These are phyloP conservation scores for Cnemophilus loriae DNA, from an alignment of 2,113 vertebrate species.

Conservation along the genomic window DNA sequence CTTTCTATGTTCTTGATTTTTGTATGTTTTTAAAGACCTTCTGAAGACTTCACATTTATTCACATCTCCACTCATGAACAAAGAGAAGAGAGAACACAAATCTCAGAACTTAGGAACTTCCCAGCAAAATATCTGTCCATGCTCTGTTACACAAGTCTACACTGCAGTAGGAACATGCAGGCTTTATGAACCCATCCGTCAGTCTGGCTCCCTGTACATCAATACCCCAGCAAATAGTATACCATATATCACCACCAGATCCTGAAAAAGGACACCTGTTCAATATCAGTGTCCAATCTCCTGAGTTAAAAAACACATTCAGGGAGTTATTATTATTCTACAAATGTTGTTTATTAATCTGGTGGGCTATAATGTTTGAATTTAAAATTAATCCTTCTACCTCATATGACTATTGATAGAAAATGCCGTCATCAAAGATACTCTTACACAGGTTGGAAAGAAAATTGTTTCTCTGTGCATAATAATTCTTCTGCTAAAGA, in stretches of 20 bases:
- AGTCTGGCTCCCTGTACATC: neutral
- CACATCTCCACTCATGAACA: neutral
- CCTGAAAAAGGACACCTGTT: conserved; percentile 13
- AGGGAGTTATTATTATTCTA: conserved; percentile 4
- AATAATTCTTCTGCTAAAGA: neutral
- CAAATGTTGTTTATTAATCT: conserved; percentile 23
- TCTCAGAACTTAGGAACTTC: neutral
- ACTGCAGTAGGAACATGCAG: neutral
- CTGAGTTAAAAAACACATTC: neutral
- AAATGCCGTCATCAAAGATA: neutral
- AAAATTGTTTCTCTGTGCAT: neutral
- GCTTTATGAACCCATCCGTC: neutral
- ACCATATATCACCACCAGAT: neutral
- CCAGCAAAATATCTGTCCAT: neutral
- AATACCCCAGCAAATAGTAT: neutral
- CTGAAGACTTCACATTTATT: neutral
- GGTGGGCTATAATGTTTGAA: neutral
- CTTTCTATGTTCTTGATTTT: neutral
- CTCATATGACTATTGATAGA: neutral
- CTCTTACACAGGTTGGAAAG: neutral
- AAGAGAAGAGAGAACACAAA: neutral
- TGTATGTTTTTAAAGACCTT: neutral
- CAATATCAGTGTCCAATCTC: neutral
- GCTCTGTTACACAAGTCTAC: neutral
- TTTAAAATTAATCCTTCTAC: neutral